phyloP scores from a whole-genome alignment of 1,140 invertebrate genomes.

The Drosophila ficusphila region DNA sequence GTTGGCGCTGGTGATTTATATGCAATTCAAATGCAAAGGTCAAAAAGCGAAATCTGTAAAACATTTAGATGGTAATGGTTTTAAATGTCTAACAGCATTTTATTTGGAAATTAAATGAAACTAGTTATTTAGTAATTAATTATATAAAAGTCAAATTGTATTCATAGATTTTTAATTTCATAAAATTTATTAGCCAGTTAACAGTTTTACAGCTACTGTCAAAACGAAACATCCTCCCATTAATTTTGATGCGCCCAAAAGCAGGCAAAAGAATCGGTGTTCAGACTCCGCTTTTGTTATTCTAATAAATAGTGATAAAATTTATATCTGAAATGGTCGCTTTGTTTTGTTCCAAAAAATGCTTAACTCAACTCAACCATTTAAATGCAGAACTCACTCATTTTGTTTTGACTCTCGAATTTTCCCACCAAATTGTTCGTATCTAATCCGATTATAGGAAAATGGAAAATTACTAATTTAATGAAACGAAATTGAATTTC shows the following conservation, averaged over 20 bases:
- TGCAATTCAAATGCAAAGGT: conserved; percentile 50
- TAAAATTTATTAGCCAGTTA: conserved; percentile 1
- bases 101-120: neutral
- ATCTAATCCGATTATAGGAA: conserved; percentile 15
- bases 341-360: conserved; percentile 14
- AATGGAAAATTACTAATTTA: neutral
- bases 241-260: conserved; percentile 18
- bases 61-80: no score
- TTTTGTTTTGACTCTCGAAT: neutral
- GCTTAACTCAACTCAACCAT: neutral
- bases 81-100: no score
- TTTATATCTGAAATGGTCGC: conserved; percentile 1
- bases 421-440: neutral
- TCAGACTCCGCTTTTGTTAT: neutral
- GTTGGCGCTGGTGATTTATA: conserved; percentile 35
- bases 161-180: no score
- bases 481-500: conserved; percentile 1
- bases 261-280: neutral
- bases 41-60: conserved; percentile 13
- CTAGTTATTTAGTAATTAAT: no score
- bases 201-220: neutral
- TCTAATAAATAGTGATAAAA: neutral
- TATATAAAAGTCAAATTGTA: no score
- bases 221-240: conserved; percentile 6
- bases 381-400: neutral